These are phyloP conservation scores for Bombus balteatus DNA, from an alignment of 1,140 invertebrate species.

Conservation along the genomic window DNA sequence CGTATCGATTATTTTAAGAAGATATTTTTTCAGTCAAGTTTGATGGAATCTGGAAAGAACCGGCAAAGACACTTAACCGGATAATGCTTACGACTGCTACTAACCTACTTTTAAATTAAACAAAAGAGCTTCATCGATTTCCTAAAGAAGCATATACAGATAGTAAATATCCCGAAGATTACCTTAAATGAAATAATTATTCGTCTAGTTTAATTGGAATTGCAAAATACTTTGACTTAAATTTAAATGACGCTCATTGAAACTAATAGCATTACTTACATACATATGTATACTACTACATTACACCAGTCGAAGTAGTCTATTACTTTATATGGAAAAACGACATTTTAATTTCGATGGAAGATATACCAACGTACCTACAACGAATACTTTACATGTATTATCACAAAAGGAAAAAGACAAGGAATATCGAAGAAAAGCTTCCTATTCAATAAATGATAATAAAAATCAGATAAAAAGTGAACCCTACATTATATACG, in stretches of 20 bases:
- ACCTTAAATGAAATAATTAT: neutral
- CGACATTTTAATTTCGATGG: neutral
- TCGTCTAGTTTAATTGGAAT: neutral
- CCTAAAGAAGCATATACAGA: neutral
- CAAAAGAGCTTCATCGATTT: conserved; percentile 22
- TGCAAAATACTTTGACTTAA: neutral
- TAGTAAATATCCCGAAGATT: neutral
- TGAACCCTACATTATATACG: too few species aligned
- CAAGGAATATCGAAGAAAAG: neutral
- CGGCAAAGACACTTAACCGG: neutral
- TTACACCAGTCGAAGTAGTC: neutral
- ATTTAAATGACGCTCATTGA: neutral
- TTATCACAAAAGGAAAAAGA: too few species aligned
- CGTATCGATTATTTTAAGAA: neutral
- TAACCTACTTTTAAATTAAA: conserved; percentile 19
- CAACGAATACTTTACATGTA: neutral
- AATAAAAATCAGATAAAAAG: neutral
- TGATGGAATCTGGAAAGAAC: neutral
- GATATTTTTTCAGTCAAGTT: neutral
- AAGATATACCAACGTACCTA: too few species aligned
- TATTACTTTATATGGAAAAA: neutral
- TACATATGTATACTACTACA: neutral
- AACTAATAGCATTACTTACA: neutral
- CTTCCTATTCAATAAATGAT: neutral
- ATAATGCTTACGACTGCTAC: neutral